These are phyloP conservation scores for Dicrurus megarhynchus DNA, from an alignment of 2,113 vertebrate genomes.

Conservation along the genomic window DNA sequence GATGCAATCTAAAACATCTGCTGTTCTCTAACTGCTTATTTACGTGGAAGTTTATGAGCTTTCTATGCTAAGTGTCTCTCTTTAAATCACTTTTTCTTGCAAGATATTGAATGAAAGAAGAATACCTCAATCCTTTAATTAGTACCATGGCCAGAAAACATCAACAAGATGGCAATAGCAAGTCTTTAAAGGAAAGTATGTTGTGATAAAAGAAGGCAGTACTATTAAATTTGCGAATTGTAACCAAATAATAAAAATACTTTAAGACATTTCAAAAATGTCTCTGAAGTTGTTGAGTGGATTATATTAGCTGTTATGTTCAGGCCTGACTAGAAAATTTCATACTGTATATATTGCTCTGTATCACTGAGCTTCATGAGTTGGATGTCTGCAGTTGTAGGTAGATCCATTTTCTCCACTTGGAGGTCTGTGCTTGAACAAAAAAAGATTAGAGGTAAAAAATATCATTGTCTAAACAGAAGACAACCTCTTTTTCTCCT, in stretches of 20 bases:
- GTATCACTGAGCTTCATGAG: background rate
- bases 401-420: constrained; percentile 17
- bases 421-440: constrained; percentile 1
- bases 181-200: constrained; percentile 56
- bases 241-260: constrained; percentile 40
- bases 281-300: background rate
- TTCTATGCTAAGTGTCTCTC: constrained; percentile 56
- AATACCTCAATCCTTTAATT: constrained; percentile 51
- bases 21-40: constrained; percentile 61
- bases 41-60: constrained; percentile 62
- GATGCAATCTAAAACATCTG: constrained; percentile 42
- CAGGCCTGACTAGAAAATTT: background rate
- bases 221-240: constrained; percentile 50
- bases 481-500: background rate
- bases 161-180: constrained; percentile 51
- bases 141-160: constrained; percentile 36
- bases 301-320: background rate
- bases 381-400: background rate
- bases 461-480: constrained; percentile 32
- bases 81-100: constrained; percentile 61
- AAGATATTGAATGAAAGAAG: constrained; percentile 49
- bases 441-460: constrained; percentile 37
- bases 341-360: background rate
- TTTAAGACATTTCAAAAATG: background rate
- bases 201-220: constrained; percentile 44